Base-by-base conservation (phyloP, 2,888 invertebrate species). In the Caradrina clavipalpis region DNA sequence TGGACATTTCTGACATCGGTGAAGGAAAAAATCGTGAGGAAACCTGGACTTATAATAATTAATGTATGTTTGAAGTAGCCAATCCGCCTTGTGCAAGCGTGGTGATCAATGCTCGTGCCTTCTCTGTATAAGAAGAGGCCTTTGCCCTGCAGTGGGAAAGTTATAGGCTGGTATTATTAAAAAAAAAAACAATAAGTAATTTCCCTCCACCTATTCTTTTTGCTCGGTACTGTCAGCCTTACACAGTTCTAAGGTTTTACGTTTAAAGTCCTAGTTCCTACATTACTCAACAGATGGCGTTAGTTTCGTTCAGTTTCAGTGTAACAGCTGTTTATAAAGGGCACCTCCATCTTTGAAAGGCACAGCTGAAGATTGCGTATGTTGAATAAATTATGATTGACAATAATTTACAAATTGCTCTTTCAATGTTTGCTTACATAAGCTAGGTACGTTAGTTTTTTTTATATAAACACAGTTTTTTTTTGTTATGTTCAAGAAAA, bases 251-350 rank as follows among this genome's bases (percentile, higher is more conserved):
- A 45, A 17, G 4, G 17, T 17, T 0, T 2, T 47, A 35, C 26
- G 31, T 21, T 15, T 0, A 17, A 31, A 13, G 39, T 17, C 31
- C 6, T 45, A 49, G 50, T 72, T 58, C 72, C 6, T 10, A 31
- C 2, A 21, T 8, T n/a, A 7, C 2, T 1, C 19, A 42, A 58
- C 21, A 66, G 72, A 74, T 72, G 75, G 67, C 72, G 47, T 2
- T 35, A 54, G 31, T 8, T 7, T 47, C 10, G 26, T 11, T 47
- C 21, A 47, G n/a, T 21, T 71, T 42, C 13, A 71, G 60, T 31
- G 22, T 51, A 17, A 45, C 4, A 45, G 21, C n/a, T n/a, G n/a
- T 8, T 26, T 11, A 39, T 39, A 54, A 61, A 39, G 51, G 42
- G 35, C 26, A 51, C 15, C 13, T 53, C 19, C 31, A n/a, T 6